A percentile compares a stretch with the other conserved stretches of the same genome.
Conservation (phyloP, 2,113 vertebrate species). For the Oophaga pumilio region DNA sequence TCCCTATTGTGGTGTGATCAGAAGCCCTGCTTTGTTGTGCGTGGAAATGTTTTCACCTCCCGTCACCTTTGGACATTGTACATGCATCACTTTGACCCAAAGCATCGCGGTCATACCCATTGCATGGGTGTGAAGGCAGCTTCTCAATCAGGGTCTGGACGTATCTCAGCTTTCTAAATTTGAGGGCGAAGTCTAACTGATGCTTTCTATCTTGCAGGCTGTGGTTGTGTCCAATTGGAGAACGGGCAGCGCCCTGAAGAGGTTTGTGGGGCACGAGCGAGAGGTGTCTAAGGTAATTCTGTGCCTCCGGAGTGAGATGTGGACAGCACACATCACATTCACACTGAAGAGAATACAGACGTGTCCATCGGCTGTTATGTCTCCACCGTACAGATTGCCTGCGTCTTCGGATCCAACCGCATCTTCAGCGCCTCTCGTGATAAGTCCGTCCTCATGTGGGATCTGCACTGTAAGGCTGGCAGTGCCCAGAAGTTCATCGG, state of each 20-base stretch:
- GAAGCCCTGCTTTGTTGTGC: no score
- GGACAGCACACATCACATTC: not conserved
- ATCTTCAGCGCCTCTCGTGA: conserved; percentile 94
- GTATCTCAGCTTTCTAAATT: no score
- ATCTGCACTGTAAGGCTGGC: conserved; percentile 72
- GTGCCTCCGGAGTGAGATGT: not conserved
- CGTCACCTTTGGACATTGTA: no score
- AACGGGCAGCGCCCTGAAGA: conserved; percentile 78
- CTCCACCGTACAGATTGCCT: conserved; percentile 74
- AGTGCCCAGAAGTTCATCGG: conserved; percentile 83
- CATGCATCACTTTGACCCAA: no score
- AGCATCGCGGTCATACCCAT: no score
- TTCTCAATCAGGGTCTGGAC: no score
- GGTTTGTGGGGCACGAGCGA: conserved; percentile 82
- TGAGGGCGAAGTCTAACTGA: not conserved
- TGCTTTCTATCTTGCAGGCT: conserved; percentile 66
- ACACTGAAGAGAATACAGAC: not conserved
- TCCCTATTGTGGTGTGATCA: no score
- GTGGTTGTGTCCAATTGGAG: conserved; percentile 92
- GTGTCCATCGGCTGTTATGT: not conserved
- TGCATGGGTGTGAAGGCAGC: no score
- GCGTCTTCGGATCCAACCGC: conserved; percentile 76
- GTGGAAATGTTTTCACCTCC: no score
- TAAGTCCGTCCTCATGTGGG: conserved; percentile 89
- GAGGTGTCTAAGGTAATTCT: conserved; percentile 91